These are phyloP conservation scores for Luperina testacea DNA, from an alignment of 2,888 invertebrate genomes.

Conservation along the genomic window DNA sequence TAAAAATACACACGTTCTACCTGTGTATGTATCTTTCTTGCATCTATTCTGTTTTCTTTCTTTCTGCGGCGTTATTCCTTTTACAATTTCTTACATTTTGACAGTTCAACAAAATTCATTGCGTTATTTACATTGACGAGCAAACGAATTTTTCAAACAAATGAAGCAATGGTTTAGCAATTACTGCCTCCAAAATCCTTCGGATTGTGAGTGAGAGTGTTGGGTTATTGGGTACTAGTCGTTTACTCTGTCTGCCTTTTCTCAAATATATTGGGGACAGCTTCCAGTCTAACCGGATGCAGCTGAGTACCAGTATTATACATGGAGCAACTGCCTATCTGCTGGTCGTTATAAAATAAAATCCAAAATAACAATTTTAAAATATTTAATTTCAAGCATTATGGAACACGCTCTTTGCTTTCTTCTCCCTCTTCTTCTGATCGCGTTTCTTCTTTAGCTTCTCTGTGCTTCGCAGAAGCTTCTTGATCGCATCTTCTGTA, in stretches of 20 bases:
- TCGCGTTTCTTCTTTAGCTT: constrained; percentile 82
- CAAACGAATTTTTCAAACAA: neutral
- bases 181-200: too few relatives aligned
- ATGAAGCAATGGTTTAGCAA: neutral
- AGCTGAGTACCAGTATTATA: too few relatives aligned
- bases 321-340: too few relatives aligned
- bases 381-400: constrained; percentile 80
- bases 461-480: constrained; percentile 85
- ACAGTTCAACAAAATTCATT: neutral
- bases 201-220: too few relatives aligned
- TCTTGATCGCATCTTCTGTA: constrained; percentile 79
- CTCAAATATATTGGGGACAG: too few relatives aligned
- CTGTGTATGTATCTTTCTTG: too few relatives aligned
- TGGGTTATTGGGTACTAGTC: too few relatives aligned
- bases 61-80: neutral
- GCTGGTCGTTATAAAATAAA: constrained; percentile 9
- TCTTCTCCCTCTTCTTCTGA: constrained; percentile 82
- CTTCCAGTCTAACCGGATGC: too few relatives aligned
- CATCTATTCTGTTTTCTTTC: too few relatives aligned
- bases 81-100: neutral
- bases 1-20: neutral
- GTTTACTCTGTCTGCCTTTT: too few relatives aligned
- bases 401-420: constrained; percentile 85
- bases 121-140: neutral
- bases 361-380: neutral